phyloP scores from a whole-genome alignment of 2,888 invertebrate genomes.

The Dicyrtoma fusca region DNA sequence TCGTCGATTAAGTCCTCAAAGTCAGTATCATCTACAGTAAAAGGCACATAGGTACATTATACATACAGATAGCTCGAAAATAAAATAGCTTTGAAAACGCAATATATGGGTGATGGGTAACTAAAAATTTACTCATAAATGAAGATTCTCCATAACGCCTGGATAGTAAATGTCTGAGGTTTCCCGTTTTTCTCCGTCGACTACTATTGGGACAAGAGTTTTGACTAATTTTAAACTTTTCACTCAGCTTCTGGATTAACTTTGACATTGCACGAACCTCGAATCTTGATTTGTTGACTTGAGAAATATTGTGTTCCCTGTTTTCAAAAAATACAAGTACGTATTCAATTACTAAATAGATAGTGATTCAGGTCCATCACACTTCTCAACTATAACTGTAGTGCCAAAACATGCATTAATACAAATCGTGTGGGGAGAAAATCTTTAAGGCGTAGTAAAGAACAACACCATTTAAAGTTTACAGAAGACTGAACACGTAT shows the following conservation, averaged over 20 bases:
- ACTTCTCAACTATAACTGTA: too few species aligned
- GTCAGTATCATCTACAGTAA: conserved; percentile 65
- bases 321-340: too few species aligned
- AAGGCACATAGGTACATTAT: too few species aligned
- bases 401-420: too few species aligned
- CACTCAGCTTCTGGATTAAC: conserved; percentile 74
- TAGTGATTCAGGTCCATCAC: too few species aligned
- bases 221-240: conserved; percentile 73
- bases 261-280: conserved; percentile 77
- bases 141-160: conserved; percentile 76
- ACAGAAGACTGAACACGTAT: conserved; percentile 3
- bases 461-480: not conserved
- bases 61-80: too few species aligned
- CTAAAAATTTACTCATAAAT: conserved; percentile 66
- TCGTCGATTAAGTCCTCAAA: conserved; percentile 83
- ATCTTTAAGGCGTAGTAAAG: not conserved
- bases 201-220: conserved; percentile 74
- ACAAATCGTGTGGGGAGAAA: too few species aligned
- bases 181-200: conserved; percentile 73
- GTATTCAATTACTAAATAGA: too few species aligned
- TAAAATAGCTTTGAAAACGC: not conserved
- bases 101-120: too few species aligned
- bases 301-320: conserved; percentile 67
- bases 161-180: conserved; percentile 75
- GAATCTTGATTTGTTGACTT: conserved; percentile 72